phyloP scores from a whole-genome alignment of 2,797 vertebrate species.

The Gobionotothen gibberifrons region DNA sequence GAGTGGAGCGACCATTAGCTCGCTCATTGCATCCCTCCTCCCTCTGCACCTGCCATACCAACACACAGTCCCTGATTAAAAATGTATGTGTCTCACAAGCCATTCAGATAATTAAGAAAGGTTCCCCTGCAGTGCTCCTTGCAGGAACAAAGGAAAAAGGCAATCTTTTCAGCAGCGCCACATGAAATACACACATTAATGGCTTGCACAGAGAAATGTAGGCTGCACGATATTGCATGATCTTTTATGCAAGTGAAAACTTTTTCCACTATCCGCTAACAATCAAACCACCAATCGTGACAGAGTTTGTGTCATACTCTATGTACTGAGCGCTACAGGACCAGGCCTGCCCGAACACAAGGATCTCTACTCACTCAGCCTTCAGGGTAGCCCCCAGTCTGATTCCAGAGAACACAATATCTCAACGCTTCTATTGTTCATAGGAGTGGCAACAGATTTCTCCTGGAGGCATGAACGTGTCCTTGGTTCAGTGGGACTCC shows the following conservation, averaged over 20 bases:
- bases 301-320: conserved; percentile 19
- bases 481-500: conserved; percentile 35
- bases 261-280: conserved; percentile 13
- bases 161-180: conserved; percentile 26
- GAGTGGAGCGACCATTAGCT: conserved; percentile 54
- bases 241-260: not conserved
- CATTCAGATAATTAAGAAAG: conserved; percentile 59
- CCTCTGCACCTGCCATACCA: conserved; percentile 61
- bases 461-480: conserved; percentile 26
- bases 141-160: conserved; percentile 16
- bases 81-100: conserved; percentile 58
- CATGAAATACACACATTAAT: not conserved
- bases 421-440: conserved; percentile 49
- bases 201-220: not conserved
- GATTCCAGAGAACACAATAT: conserved; percentile 28
- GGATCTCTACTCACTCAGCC: conserved; percentile 22
- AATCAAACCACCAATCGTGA: not conserved
- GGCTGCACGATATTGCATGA: not conserved
- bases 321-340: conserved; percentile 25
- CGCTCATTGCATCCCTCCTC: conserved; percentile 44
- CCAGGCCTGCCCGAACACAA: conserved; percentile 33
- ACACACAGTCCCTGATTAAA: conserved; percentile 64
- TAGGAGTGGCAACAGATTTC: conserved; percentile 40
- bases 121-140: conserved; percentile 45
- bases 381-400: conserved; percentile 28